Evolutionary conservation across 2,888 invertebrate species (phyloP), one percentile per base, ranked within the genome.

Genomic region (Drosophila peninsularis): DNA sequence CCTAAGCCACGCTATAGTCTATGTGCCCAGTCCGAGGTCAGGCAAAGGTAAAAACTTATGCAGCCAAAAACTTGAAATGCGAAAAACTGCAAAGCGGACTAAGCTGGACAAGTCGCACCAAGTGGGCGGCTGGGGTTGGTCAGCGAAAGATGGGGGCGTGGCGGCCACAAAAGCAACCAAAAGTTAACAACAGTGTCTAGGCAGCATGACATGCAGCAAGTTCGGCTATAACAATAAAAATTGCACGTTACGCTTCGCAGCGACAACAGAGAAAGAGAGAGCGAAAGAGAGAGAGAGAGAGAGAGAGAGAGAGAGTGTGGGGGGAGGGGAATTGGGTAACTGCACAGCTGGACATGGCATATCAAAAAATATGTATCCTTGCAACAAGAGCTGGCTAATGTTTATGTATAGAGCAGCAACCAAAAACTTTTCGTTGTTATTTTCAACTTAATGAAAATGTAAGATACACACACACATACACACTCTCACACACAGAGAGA

Each of bases 371-470:
- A 80, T 83, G 66, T 73, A 72, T 73, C 62, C 69, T 55, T 52
- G 63, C 58, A 50, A 50, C 50, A 61, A 54, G 45, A 34, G 24
- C 49, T n/a, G 30, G 37, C 52, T 52, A 52, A 52, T 52, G 52
- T 52, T 52, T 52, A 52, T 52, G 52, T 52, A 52, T 52, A 52
- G 52, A 66, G 50, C 71, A 61, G 57, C 63, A 70, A 82, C 67
- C 52, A 58, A 68, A 73, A 75, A 74, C 84, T 87, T 87, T 82
- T 66, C 71, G 57, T 66, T 87, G 79, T 87, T 84, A 87, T 84
- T 87, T 78, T 76, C 58, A 81, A 76, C 82, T 76, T 87, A 87
- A 84, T 81, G 88, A 84, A 87, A 87, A 84, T 76, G 79, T 87
- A 81, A 75, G 81, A 80, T 49, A 78, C 66, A 61, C 41, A n/a